Percentiles rank a stretch among this genome's conserved stretches.
These are phyloP conservation scores for Bradypus variegatus DNA, from an alignment of 2,797 vertebrate species.

Conservation along the genomic window DNA sequence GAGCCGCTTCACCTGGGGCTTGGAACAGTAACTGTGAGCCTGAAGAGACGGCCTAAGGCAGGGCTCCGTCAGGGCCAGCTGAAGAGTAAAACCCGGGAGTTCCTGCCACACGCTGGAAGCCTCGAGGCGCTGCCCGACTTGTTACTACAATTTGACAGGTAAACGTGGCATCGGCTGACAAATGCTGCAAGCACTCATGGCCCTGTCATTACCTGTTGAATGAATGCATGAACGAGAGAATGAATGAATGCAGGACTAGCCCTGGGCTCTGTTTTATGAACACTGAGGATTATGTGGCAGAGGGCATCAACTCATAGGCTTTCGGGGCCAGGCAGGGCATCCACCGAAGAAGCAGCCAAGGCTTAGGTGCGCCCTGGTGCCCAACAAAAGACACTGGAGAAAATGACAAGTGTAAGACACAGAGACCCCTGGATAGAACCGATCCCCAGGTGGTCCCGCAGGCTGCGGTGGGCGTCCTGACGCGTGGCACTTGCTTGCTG, in stretches of 20 bases:
- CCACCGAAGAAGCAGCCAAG: too few relatives aligned
- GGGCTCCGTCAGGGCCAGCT: not conserved
- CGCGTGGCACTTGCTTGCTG: not conserved
- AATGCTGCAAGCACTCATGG: not conserved
- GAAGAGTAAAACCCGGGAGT: accelerated
- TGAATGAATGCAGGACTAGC: accelerated
- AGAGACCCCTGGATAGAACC: not conserved
- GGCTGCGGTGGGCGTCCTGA: accelerated
- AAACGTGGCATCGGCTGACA: not conserved
- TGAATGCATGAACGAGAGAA: too few relatives aligned
- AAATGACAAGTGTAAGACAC: not conserved
- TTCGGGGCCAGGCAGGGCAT: too few relatives aligned
- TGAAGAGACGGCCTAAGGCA: not conserved
- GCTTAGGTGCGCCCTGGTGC: not conserved
- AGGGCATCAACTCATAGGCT: not conserved
- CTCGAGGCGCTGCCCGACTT: too few relatives aligned
- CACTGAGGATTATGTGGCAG: too few relatives aligned
- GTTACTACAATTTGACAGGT: not conserved
- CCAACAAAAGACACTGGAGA: not conserved
- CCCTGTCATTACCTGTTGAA: not conserved
- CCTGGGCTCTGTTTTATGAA: not conserved
- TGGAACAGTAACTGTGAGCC: not conserved
- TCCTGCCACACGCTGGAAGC: too few relatives aligned
- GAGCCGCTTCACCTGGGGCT: too few relatives aligned
- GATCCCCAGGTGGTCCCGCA: not conserved